Evolutionary conservation across 2,888 invertebrate genomes (phyloP).

Genomic region (Lepidochrysops patricia): DNA sequence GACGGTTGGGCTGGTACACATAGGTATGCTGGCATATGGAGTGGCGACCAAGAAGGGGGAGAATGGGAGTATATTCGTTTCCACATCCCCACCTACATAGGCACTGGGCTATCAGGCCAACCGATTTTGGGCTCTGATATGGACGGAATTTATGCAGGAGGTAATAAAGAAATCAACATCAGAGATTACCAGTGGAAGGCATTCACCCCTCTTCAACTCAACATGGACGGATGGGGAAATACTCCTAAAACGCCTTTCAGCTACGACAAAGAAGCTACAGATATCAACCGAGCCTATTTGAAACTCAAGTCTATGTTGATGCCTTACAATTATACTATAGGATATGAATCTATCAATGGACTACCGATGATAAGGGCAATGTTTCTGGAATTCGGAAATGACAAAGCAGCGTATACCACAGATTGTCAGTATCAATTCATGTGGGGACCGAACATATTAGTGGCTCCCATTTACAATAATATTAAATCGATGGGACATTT

Average conservation of each 20-base stretch:
- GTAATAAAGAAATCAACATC: conserved; percentile 45
- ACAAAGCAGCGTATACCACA: conserved; percentile 41
- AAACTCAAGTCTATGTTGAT: conserved; percentile 60
- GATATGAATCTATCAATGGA: conserved; percentile 44
- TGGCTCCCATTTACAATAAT: conserved; percentile 54
- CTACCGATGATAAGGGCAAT: conserved; percentile 62
- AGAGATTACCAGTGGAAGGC: conserved; percentile 66
- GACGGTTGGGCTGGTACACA: conserved; percentile 68
- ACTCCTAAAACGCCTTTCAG: conserved; percentile 55
- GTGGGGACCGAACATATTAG: conserved; percentile 62
- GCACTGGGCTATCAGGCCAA: conserved; percentile 56
- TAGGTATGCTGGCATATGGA: conserved; percentile 59
- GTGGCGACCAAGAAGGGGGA: conserved; percentile 61
- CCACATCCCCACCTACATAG: conserved; percentile 63
- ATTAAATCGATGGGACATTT: conserved; percentile 28
- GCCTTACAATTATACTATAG: conserved; percentile 61
- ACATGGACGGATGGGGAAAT: conserved; percentile 66
- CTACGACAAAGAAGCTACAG: conserved; percentile 46
- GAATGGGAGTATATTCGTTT: conserved; percentile 66
- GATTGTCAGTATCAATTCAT: conserved; percentile 64
- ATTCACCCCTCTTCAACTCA: conserved; percentile 61
- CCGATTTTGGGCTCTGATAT: conserved; percentile 61
- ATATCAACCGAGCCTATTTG: conserved; percentile 57
- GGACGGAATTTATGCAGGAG: conserved; percentile 61
- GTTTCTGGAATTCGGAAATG: conserved; percentile 56